These are phyloP conservation scores for Hippocampus abdominalis DNA, from an alignment of 2,113 vertebrate species.

Conservation along the genomic window DNA sequence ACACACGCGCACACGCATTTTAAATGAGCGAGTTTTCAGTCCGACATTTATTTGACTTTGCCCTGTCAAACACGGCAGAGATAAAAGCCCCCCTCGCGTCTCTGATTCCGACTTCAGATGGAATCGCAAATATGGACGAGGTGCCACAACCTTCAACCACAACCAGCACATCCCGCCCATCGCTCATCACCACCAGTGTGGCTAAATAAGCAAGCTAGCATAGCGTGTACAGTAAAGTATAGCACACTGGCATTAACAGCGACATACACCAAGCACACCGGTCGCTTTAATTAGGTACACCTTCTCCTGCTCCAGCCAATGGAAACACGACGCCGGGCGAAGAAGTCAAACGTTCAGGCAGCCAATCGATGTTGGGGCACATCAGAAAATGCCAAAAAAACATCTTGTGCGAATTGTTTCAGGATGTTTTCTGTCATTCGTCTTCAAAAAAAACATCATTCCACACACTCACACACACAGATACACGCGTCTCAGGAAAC, in stretches of 20 bases:
- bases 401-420: too few relatives aligned
- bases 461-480: conserved; percentile 3
- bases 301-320: too few relatives aligned
- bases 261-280: too few relatives aligned
- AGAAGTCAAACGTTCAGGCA: too few relatives aligned
- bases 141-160: not conserved
- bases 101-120: conserved; percentile 21
- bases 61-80: conserved; percentile 5
- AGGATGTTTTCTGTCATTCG: too few relatives aligned
- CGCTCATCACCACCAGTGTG: not conserved
- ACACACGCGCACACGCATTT: conserved; percentile 22
- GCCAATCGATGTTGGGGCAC: too few relatives aligned
- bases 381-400: too few relatives aligned
- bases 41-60: conserved; percentile 30
- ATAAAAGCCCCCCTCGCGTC: conserved; percentile 20
- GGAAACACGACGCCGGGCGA: too few relatives aligned
- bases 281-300: not conserved
- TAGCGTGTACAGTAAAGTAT: too few relatives aligned
- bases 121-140: conserved; percentile 11
- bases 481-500: not conserved
- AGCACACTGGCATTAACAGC: too few relatives aligned
- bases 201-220: not conserved
- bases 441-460: conserved; percentile 5
- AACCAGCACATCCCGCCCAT: not conserved
- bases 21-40: conserved; percentile 35